Evolutionary conservation across 2,113 vertebrate genomes (phyloP), one percentile per base, ranked within the genome.

Genomic region (Seriola dumerili): DNA sequence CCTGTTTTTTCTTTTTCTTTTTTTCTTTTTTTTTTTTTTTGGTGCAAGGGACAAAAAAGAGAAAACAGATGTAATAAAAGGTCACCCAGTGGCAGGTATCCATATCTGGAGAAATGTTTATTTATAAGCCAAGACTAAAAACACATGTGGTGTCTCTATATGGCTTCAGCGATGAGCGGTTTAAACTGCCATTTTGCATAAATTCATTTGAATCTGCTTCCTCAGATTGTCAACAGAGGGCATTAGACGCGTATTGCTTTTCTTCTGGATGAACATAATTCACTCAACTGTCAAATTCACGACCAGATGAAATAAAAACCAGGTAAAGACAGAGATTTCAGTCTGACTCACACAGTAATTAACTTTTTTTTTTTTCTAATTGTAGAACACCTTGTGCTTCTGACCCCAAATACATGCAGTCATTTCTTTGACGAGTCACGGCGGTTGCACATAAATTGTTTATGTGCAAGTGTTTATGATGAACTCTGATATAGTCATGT

Each of bases 61-160:
- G 94, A 95, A 96, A 95, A 95, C 94, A 95, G 92, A 96, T 95
- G 96, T 95, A 94, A 93, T 87, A 93, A 95, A 91, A 95, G 94
- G 95, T 96, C 94, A 95, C 87, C 66, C 82, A 80, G 88, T 93
- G 94, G 93, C 95, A 94, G 91, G 90, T 93, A 84, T 94, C 91
- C 92, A 94, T 95, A 93, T 95, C 88, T 91, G 78, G 76, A 91
- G 81, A 84, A 85, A 94, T 95, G 93, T 93, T 95, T 95, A 95
- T 95, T 92, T 91, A 95, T 95, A 94, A 95, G 91, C 67, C 13
- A 19, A 82, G 90, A 95, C 84, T 90, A 83, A 94, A 94, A 94
- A 94, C 94, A 95, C 84, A 94, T 95, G 94, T 94, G 91, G 73
- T 84, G 76, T 80, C 79, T 81, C 74, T 50, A 68, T 55, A 68